phyloP scores from a whole-genome alignment of 2,797 vertebrate genomes.

The Morus bassanus region DNA sequence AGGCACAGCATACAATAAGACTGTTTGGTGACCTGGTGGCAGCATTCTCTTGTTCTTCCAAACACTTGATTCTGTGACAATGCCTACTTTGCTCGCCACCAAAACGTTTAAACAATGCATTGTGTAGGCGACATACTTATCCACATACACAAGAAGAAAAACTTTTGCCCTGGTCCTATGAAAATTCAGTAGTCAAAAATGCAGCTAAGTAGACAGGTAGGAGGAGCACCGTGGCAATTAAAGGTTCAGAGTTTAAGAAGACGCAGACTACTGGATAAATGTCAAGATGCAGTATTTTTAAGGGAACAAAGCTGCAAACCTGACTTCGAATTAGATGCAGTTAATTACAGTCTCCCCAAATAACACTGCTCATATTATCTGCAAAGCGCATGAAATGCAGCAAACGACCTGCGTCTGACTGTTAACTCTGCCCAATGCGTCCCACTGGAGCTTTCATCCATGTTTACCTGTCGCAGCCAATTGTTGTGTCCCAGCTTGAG shows the following conservation, averaged over 20 bases:
- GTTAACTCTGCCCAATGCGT: background rate
- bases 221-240: fast-evolving
- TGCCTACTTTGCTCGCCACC: background rate
- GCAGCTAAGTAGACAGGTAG: background rate
- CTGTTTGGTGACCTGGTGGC: background rate
- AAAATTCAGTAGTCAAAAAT: background rate
- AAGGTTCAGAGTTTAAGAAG: background rate
- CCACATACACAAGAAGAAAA: background rate
- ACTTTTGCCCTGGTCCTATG: background rate
- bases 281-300: background rate
- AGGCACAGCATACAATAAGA: fast-evolving
- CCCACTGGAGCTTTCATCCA: background rate
- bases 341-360: background rate
- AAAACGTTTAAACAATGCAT: too few relatives aligned
- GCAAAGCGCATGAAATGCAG: background rate
- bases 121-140: background rate
- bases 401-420: background rate
- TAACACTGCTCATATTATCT: background rate
- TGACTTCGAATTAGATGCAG: background rate
- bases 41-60: fast-evolving
- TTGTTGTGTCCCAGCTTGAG: conserved; percentile 98
- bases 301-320: background rate
- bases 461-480: conserved; percentile 91
- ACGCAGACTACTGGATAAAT: background rate
- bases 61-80: background rate